A percentile compares a stretch with the other conserved stretches of the same genome.
phyloP scores from a whole-genome alignment of 2,797 vertebrate genomes.

The Diglossa cyanea region DNA sequence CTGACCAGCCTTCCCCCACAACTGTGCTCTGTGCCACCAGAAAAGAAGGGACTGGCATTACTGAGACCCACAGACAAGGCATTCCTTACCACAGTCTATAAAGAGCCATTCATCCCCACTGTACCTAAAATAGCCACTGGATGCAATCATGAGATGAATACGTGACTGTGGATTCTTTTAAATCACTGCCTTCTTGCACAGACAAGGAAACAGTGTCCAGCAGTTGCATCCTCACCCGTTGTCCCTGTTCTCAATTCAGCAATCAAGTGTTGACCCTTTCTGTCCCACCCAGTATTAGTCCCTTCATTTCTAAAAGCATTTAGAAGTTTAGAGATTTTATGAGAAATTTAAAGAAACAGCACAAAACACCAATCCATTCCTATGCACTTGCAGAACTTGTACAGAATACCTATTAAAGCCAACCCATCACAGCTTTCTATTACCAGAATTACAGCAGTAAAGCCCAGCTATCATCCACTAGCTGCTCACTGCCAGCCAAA shows the following conservation, averaged over 20 bases:
- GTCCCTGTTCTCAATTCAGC: not conserved
- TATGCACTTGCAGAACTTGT: not conserved
- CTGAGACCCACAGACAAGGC: slow-evolving; percentile 8
- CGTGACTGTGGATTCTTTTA: not conserved
- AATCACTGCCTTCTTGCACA: not conserved
- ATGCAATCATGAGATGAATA: slow-evolving; percentile 17
- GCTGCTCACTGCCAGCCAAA: not conserved
- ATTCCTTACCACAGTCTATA: not conserved
- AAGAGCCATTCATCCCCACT: slow-evolving; percentile 9
- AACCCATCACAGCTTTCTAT: not conserved
- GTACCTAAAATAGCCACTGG: slow-evolving; percentile 20
- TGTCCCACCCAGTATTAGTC: not conserved
- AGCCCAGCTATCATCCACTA: not conserved
- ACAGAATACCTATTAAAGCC: not conserved
- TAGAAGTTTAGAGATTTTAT: not conserved
- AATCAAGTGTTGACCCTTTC: not conserved
- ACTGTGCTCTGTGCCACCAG: not conserved
- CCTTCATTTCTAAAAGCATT: not conserved
- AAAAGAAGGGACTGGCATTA: not conserved
- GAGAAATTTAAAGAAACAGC: not conserved
- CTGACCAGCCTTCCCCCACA: not conserved
- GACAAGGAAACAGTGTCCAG: slow-evolving; percentile 13
- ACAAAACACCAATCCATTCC: not conserved
- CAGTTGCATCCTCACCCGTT: not conserved
- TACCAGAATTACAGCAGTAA: not conserved